These are phyloP conservation scores for Drosophila teissieri DNA, from an alignment of 1,140 invertebrate genomes.

Conservation along the genomic window DNA sequence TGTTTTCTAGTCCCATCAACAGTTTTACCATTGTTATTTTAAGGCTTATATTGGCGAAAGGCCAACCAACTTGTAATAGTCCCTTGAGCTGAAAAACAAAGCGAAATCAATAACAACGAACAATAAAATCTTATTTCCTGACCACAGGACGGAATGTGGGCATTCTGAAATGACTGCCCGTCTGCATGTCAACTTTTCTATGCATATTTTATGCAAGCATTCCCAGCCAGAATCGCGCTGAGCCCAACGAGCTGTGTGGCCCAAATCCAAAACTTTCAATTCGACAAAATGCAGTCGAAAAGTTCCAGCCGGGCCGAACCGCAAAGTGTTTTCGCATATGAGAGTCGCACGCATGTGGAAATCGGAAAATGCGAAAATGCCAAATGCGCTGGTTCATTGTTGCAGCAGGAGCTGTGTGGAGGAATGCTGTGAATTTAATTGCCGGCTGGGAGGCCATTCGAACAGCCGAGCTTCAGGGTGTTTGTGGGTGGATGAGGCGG, in stretches of 20 bases:
- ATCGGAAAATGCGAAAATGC: conserved; percentile 49
- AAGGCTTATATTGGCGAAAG: conserved; percentile 5
- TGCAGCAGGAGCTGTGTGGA: conserved; percentile 10
- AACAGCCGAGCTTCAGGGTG: conserved; percentile 4
- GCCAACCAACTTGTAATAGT: conserved; percentile 2
- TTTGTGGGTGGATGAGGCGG: conserved; percentile 6
- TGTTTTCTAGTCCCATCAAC: neutral
- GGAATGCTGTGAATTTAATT: conserved; percentile 46
- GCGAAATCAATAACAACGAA: conserved; percentile 17
- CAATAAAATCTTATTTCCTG: conserved; percentile 28
- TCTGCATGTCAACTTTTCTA: conserved; percentile 36
- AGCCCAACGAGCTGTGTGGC: conserved; percentile 2
- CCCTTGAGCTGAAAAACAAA: neutral
- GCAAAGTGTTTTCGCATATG: conserved; percentile 51
- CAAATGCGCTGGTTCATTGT: conserved; percentile 53
- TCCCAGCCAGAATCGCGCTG: conserved; percentile 3
- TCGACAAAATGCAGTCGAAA: conserved; percentile 13
- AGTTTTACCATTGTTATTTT: neutral
- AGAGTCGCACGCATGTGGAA: conserved; percentile 37
- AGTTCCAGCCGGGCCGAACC: conserved; percentile 21
- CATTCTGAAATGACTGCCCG: conserved; percentile 11
- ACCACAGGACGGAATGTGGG: conserved; percentile 16
- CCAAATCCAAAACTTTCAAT: conserved; percentile 32
- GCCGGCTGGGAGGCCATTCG: neutral
- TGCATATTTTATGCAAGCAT: conserved; percentile 44